Evolutionary conservation across 2,113 vertebrate genomes (phyloP).

Genomic region (Raja brachyura): DNA sequence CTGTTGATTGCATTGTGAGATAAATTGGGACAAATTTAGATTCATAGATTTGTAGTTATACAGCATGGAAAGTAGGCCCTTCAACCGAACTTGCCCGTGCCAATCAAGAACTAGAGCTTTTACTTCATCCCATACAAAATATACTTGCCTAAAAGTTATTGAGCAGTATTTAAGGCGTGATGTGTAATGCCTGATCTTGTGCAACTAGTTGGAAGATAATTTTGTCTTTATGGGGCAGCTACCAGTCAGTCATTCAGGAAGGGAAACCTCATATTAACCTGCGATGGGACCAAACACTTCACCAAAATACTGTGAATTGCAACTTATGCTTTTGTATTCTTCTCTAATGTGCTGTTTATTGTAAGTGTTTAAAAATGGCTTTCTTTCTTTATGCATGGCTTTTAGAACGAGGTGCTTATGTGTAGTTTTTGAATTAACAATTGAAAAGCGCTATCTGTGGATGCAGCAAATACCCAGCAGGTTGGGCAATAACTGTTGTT

Average conservation of each 20-base stretch:
- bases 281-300: neutral
- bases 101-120: too few species aligned
- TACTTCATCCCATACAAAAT: neutral
- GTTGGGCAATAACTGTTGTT: too few species aligned
- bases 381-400: neutral
- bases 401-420: neutral
- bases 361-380: neutral
- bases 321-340: neutral
- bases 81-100: too few species aligned
- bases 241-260: neutral
- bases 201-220: too few species aligned
- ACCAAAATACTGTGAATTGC: neutral
- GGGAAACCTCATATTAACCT: neutral
- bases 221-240: neutral
- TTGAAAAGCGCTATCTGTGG: too few species aligned
- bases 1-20: neutral
- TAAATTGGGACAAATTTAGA: neutral
- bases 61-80: too few species aligned
- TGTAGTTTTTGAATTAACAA: neutral
- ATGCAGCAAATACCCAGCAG: too few species aligned
- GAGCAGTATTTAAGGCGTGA: too few species aligned
- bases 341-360: too few species aligned
- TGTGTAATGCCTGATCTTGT: too few species aligned
- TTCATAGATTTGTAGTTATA: too few species aligned
- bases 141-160: neutral